Conservation (phyloP, 2,113 vertebrate genomes). For the Fregata magnificens region DNA sequence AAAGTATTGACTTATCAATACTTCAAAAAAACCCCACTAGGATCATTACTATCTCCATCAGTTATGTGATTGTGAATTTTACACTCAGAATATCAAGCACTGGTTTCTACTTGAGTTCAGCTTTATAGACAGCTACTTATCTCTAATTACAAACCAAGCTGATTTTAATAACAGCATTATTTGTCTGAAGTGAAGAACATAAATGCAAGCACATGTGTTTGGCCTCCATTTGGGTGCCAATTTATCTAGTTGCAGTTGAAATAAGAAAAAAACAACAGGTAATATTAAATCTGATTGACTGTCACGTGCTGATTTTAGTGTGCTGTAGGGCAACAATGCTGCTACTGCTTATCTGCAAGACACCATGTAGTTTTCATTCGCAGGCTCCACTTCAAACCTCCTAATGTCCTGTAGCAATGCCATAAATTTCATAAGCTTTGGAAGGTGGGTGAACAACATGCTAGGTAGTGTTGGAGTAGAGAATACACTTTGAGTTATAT, state of each 20-base stretch:
- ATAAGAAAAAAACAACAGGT: neutral
- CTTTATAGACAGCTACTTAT: neutral
- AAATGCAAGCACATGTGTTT: neutral
- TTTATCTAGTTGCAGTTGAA: neutral
- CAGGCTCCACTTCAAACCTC: neutral
- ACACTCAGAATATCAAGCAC: neutral
- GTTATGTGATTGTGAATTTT: neutral
- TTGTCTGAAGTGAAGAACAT: neutral
- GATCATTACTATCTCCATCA: neutral
- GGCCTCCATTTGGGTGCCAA: neutral
- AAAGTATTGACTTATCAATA: neutral
- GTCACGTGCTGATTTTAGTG: neutral
- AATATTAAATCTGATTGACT: neutral
- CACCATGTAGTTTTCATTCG: accelerated
- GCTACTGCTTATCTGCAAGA: neutral
- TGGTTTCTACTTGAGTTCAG: neutral
- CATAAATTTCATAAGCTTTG: neutral
- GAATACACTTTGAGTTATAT: neutral
- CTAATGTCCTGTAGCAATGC: neutral
- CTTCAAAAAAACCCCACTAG: accelerated
- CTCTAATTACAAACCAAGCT: neutral
- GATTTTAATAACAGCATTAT: neutral
- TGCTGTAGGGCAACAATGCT: neutral
- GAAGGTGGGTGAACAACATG: neutral
- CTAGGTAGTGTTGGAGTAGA: neutral